Base-by-base conservation (phyloP, 2,797 vertebrate genomes). In the Smutsia temminckii region DNA sequence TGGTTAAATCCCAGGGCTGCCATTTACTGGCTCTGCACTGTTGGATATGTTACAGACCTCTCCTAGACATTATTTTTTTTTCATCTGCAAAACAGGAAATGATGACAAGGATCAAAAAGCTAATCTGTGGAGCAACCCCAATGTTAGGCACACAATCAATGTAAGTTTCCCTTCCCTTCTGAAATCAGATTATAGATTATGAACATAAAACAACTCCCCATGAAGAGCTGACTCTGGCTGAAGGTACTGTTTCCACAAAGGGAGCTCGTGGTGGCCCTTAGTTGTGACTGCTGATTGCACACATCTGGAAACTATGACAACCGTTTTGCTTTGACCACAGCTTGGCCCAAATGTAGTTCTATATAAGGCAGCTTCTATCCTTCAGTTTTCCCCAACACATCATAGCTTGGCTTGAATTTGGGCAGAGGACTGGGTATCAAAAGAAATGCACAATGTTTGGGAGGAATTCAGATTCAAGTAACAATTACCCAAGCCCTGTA, bases 221-320 rank as follows among this genome's bases (percentile, higher is more conserved):
- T 12, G 59, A 87, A 95, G 29, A 91, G 75, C 85, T 85, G 88
- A 40, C 75, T 94, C 81, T 85, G 77, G 46, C 63, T 8, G 9
- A 89, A 34, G 75, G 29, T 17, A 66, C 63, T 74, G 55, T 89
- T 92, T 86, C 93, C 61, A 57, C 1, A 21, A 84, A 92, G 29
- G 79, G 46, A 95, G 79, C 40, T 90, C 66, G 92, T 93, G 93
- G 69, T 97, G 93, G 89, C 93, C 92, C 74, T 93, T 74, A 59
- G 88, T 69, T 92, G 90, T 95, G 94, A 86, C 84, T 93, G 85
- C 83, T 97, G 96, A 97, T 95, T 75, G 55, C 42, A 95, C 90
- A 96, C 92, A 97, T 97, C 97, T 97, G 97, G 97, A 97, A 91
- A 89, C 94, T 25, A 95, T 97, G 96, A 93, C 95, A 97, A 92